Evolutionary conservation across 1,140 invertebrate genomes (phyloP).

Genomic region (Drosophila virilis): DNA sequence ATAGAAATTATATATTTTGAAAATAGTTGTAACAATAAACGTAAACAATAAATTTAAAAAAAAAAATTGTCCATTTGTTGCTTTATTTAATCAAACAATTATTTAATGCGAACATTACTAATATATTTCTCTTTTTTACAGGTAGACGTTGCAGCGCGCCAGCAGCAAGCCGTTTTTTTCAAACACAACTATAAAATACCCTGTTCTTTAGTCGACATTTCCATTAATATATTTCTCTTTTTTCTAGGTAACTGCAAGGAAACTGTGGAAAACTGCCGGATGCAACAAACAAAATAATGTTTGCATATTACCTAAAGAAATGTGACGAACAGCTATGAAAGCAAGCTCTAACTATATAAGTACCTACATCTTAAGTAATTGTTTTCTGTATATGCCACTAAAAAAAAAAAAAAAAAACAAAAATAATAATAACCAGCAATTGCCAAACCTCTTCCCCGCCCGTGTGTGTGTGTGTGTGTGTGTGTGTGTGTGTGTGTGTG

Average conservation of each 20-base stretch:
- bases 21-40: slow-evolving; percentile 72
- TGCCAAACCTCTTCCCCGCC: slow-evolving; percentile 38
- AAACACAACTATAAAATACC: slow-evolving; percentile 21
- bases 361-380: slow-evolving; percentile 47
- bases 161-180: slow-evolving; percentile 36
- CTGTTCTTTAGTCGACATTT: slow-evolving; percentile 22
- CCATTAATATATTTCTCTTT: slow-evolving; percentile 65
- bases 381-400: slow-evolving; percentile 54
- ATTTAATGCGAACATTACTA: slow-evolving; percentile 47
- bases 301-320: neutral
- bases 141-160: slow-evolving; percentile 8
- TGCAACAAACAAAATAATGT: neutral
- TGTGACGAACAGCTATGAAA: neutral
- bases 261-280: neutral
- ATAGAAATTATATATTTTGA: slow-evolving; percentile 75
- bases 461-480: slow-evolving; percentile 15
- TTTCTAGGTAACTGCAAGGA: slow-evolving; percentile 16
- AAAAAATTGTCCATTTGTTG: slow-evolving; percentile 12
- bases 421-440: slow-evolving; percentile 50
- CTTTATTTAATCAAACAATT: neutral
- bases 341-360: slow-evolving; percentile 41
- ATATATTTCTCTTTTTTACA: slow-evolving; percentile 60
- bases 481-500: slow-evolving; percentile 35
- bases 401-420: slow-evolving; percentile 40
- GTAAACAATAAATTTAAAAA: slow-evolving; percentile 61